Base-by-base conservation (phyloP, 2,113 vertebrate species). In the Seriola rivoliana region DNA sequence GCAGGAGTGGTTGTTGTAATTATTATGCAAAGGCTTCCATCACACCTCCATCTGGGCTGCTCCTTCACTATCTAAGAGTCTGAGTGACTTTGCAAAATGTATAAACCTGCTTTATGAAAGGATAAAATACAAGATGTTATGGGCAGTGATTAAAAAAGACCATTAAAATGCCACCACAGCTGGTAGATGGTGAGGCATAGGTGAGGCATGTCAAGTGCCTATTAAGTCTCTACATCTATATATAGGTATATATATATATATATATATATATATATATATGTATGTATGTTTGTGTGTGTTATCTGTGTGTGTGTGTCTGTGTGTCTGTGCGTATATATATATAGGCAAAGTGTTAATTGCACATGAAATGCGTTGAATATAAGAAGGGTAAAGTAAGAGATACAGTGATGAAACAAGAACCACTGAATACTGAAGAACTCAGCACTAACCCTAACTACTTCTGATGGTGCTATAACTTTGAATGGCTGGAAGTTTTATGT, bases 11-110 rank as follows among this genome's bases (percentile, higher is more conserved):
- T 40, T 76, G 80, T 89, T 84, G 55, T 84, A 89, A 78, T 89
- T 91, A 86, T 46, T 68, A 88, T 79, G 78, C 67, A 63, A 65
- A 66, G 54, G 48, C 79, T 36, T 87, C 72, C 64, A 82, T 89
- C 69, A 71, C 82, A 83, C 75, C 76, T 88, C 88, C 75, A 77
- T 85, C 62, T 85, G 77, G 58, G 66, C 78, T 71, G 23, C 62
- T 71, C 70, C 50, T 82, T 65, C 67, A 86, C 50, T 59, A 64
- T 71, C 48, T 66, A 29, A 46, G 42, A 78, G 62, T 52, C 58
- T 62, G 29, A 78, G 67, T 88, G 76, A 75, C 57, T 81, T 58
- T 63, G 40, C 16, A 71, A 70, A 84, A 90, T 70, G 69, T 5
- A 71, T 81, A 52, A 82, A 77, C 21, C 50, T 54, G 40, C 70